phyloP scores from a whole-genome alignment of 2,113 vertebrate species.

The Rhabdornis inornatus region DNA sequence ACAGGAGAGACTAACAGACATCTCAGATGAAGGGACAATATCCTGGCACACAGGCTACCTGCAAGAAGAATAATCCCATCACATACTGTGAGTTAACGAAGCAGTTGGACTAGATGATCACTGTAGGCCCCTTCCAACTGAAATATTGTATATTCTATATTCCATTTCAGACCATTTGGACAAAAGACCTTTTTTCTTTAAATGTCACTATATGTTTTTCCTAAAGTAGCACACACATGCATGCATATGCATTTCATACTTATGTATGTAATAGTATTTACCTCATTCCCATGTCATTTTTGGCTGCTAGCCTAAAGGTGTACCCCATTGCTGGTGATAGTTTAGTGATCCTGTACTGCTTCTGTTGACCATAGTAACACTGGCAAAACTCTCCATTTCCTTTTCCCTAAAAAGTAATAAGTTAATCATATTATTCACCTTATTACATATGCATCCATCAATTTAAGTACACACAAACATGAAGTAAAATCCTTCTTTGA shows the following conservation, averaged over 20 bases:
- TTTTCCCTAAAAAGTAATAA: conserved; percentile 82
- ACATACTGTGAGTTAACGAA: neutral
- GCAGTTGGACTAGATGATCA: neutral
- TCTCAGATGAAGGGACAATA: neutral
- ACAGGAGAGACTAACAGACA: neutral
- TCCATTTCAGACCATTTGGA: neutral
- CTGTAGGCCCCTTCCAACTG: neutral
- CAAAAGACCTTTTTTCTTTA: neutral
- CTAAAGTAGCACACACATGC: neutral
- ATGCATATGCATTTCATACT: neutral
- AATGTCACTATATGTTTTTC: neutral
- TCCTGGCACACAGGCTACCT: neutral
- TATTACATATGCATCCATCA: neutral
- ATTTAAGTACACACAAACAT: neutral
- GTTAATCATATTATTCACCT: conserved; percentile 4
- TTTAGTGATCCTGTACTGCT: conserved; percentile 93
- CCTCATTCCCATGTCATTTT: conserved; percentile 95
- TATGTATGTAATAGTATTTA: conserved; percentile 55
- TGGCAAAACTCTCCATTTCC: conserved; percentile 86
- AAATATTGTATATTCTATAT: neutral
- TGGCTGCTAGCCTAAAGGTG: conserved; percentile 93
- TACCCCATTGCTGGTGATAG: conserved; percentile 92
- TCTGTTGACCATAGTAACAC: conserved; percentile 91
- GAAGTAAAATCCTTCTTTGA: neutral
- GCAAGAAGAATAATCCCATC: neutral